Evolutionary conservation across 2,797 vertebrate genomes (phyloP).

Genomic region (Masticophis lateralis): DNA sequence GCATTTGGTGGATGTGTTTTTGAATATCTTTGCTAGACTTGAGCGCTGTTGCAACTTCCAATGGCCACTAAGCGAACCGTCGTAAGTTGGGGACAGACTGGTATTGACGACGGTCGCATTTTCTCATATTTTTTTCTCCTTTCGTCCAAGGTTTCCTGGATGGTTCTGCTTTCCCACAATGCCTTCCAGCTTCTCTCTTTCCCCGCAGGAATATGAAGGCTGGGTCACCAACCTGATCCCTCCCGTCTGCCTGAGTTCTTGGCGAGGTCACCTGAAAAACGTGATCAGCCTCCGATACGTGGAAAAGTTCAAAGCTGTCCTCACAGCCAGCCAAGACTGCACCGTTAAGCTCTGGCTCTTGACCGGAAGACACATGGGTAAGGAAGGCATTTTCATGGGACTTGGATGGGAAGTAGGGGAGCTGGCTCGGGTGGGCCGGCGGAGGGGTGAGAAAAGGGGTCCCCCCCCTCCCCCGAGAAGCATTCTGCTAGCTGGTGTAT

Average conservation of each 20-base stretch:
- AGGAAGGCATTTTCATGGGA: neutral
- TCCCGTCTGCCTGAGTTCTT: conserved; percentile 58
- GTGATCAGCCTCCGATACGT: conserved; percentile 45
- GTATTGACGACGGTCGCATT: neutral
- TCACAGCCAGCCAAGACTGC: conserved; percentile 58
- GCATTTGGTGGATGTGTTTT: too few relatives aligned
- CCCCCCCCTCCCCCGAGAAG: neutral
- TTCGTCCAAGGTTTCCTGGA: neutral
- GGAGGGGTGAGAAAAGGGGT: neutral
- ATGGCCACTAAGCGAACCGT: accelerated
- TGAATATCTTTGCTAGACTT: too few relatives aligned
- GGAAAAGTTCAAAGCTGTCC: conserved; percentile 52
- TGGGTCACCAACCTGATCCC: conserved; percentile 58
- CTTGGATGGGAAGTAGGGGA: accelerated
- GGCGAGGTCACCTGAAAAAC: conserved; percentile 61
- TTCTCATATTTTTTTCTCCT: neutral
- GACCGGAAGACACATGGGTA: conserved; percentile 46
- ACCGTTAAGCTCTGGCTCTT: conserved; percentile 54
- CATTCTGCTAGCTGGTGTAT: neutral
- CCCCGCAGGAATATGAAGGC: conserved; percentile 47
- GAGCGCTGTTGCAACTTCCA: neutral
- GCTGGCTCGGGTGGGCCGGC: too few relatives aligned
- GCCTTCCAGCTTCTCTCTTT: neutral
- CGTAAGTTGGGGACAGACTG: neutral
- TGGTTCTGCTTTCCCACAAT: neutral